Base-by-base conservation (phyloP, 2,113 vertebrate species). In the Pteronura brasiliensis region DNA sequence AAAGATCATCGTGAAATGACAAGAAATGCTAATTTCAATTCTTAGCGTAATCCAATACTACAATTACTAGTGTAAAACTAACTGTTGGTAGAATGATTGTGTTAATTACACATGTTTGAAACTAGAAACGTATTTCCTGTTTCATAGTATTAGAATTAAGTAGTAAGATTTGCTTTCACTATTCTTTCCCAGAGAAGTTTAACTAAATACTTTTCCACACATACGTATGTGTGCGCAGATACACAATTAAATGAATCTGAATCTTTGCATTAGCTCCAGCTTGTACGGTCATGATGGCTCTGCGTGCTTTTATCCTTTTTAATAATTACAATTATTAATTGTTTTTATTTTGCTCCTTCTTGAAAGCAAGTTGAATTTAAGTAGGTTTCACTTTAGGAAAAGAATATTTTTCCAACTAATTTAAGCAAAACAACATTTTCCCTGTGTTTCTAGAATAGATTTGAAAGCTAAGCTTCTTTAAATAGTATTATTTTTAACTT, bases 1-100 rank as follows among this genome's bases (percentile, higher is more conserved):
- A 97, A 93, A 83, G 47, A 93, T 80, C 61, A 95, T 65, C 90
- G 55, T 93, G 61, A 79, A 89, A 95, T 88, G 63, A 88, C 84
- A 96, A 88, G 49, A 84, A 92, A 79, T 95, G 67, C 23, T 90
- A 96, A 71, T 92, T 69, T 23, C 69, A 23, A 63, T 84, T 83
- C 94, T 96, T 89, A 57, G 31, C 47, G 12, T 85, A 72, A 93
- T 77, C 69, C 1, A 80, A 7, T 96, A 81, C 63, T 67, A 57
- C 1, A 81, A 71, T 92, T 88, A 79, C 69, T 90, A 92, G 74
- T 94, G 11, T 91, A 93, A 96, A 95, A 74, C 25, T 95, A 92
- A 92, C 47, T n/a, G 6, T 36, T 86, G 61, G 69, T 92, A 47
- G 72, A 74, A 85, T 91, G 27, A 77, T 44, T 82, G 31, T 93